phyloP scores from a whole-genome alignment of 2,888 invertebrate species.

The Agriopis leucophaearia region DNA sequence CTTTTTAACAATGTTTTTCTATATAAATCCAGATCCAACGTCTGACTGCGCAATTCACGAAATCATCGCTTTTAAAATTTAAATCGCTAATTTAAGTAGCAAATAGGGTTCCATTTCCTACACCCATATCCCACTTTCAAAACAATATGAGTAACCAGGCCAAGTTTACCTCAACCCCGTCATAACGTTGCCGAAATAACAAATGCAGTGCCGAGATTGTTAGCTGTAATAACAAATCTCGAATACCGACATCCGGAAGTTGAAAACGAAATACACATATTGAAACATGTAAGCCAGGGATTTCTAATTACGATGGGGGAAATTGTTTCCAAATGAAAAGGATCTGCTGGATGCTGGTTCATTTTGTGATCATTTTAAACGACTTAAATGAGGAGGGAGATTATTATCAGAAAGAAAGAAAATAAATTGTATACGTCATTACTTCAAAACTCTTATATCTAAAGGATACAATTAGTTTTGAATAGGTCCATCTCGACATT shows the following conservation, averaged over 20 bases:
- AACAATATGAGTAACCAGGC: background rate
- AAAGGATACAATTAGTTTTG: no score
- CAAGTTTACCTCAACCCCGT: constrained; percentile 4
- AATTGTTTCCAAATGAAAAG: background rate
- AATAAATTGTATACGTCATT: no score
- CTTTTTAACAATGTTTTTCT: no score
- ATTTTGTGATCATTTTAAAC: no score
- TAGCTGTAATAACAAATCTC: constrained; percentile 1
- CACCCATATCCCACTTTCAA: background rate
- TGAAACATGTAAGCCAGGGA: background rate
- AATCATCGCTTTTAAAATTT: background rate
- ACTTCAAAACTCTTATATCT: no score
- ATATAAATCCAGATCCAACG: background rate
- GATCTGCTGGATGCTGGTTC: no score
- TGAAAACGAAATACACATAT: background rate
- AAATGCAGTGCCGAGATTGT: constrained; percentile 14
- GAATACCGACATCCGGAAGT: background rate
- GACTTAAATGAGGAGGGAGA: no score
- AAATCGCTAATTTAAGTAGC: background rate
- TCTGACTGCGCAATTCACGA: background rate
- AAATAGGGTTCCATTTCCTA: background rate
- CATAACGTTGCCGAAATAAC: constrained; percentile 8
- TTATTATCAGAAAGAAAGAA: no score
- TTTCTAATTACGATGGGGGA: constrained; percentile 7
- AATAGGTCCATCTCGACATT: no score